A percentile compares a stretch with the other conserved stretches of the same genome.
These are phyloP conservation scores for Plecotus auritus DNA, from an alignment of 2,113 vertebrate species.

Conservation along the genomic window DNA sequence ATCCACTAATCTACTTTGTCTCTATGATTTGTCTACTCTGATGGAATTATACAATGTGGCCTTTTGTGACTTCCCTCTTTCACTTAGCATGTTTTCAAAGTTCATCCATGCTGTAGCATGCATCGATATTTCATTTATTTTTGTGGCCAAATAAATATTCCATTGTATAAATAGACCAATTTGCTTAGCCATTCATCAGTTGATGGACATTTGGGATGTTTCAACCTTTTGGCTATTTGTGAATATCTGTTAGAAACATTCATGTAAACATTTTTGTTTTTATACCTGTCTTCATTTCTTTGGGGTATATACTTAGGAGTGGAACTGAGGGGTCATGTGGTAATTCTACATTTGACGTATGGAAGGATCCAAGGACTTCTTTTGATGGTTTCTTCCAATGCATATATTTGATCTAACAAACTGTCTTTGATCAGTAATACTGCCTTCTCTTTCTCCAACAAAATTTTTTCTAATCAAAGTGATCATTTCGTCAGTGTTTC, in stretches of 20 bases:
- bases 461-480: background rate
- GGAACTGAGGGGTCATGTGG: background rate
- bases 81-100: background rate
- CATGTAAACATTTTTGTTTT: background rate
- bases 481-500: background rate
- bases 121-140: background rate
- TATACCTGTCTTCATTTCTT: background rate
- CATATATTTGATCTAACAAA: constrained; percentile 7
- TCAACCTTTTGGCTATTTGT: background rate
- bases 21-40: background rate
- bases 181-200: background rate
- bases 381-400: background rate
- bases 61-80: background rate
- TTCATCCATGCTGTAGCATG: background rate
- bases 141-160: background rate
- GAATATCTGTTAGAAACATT: background rate
- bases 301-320: background rate
- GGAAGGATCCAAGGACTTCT: background rate
- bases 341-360: background rate
- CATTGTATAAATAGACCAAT: background rate
- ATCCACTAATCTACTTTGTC: background rate
- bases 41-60: background rate
- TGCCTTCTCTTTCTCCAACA: background rate
- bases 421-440: background rate
- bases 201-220: background rate